Conservation (phyloP, 2,113 vertebrate genomes). For the Lonchura striata region DNA sequence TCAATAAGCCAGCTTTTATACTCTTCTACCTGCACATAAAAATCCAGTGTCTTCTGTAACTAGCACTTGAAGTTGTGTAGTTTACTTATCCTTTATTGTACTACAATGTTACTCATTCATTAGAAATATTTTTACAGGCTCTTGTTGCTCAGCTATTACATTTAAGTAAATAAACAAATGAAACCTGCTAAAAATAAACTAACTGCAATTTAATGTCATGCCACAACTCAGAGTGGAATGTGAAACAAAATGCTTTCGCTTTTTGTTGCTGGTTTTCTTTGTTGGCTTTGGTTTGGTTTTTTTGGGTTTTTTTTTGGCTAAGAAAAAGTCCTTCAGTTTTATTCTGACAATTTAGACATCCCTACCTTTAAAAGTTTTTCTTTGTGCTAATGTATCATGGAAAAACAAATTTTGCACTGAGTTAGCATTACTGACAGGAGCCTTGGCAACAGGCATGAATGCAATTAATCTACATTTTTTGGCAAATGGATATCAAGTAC, state of each 20-base stretch:
- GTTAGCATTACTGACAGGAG: not conserved
- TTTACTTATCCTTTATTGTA: not conserved
- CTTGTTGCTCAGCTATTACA: not conserved
- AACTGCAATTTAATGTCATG: not conserved
- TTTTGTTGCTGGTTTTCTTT: not conserved
- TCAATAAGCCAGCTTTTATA: not conserved
- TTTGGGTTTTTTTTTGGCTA: not conserved
- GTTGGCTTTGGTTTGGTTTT: not conserved
- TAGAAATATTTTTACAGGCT: not conserved
- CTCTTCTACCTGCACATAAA: not conserved
- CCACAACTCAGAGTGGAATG: slow-evolving; percentile 1
- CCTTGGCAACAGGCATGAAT: slow-evolving; percentile 14
- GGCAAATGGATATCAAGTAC: slow-evolving; percentile 40
- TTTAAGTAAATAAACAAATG: slow-evolving; percentile 15
- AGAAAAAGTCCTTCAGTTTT: not conserved
- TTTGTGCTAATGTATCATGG: not conserved
- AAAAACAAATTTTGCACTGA: not conserved
- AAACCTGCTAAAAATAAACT: slow-evolving; percentile 44
- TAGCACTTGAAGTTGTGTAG: not conserved
- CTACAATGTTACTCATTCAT: not conserved
- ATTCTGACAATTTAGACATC: not conserved
- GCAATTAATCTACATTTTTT: slow-evolving; percentile 47
- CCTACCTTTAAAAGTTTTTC: not conserved
- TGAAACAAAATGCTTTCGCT: not conserved
- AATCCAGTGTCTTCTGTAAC: not conserved